phyloP scores from a whole-genome alignment of 2,113 vertebrate species.

The Pelvicachromis taeniatus region DNA sequence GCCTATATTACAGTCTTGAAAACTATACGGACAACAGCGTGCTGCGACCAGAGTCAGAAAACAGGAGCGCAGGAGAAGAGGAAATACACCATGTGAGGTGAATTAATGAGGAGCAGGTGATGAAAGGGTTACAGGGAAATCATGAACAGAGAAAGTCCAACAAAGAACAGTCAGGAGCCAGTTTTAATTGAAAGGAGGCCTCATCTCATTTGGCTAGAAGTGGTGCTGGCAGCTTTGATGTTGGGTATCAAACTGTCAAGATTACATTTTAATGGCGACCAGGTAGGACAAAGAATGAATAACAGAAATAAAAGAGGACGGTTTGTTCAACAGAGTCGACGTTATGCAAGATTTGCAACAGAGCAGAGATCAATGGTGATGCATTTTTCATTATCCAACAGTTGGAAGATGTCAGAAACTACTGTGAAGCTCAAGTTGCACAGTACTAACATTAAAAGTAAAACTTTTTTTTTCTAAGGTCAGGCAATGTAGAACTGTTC shows the following conservation, averaged over 20 bases:
- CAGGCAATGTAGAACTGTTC: not conserved
- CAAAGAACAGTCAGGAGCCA: constrained; percentile 36
- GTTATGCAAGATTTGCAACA: constrained; percentile 31
- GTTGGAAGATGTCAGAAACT: constrained; percentile 6
- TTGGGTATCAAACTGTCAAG: constrained; percentile 12
- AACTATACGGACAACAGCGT: not conserved
- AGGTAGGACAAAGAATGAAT: constrained; percentile 23
- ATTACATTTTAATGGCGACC: constrained; percentile 56
- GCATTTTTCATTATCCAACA: constrained; percentile 40
- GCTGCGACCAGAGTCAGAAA: not conserved
- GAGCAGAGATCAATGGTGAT: constrained; percentile 28
- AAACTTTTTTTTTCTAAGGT: not conserved
- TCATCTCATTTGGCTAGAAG: constrained; percentile 7
- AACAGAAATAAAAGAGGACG: constrained; percentile 30
- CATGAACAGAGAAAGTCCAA: not conserved
- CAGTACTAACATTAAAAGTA: not conserved
- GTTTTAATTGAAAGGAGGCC: constrained; percentile 63
- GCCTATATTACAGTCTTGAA: not conserved
- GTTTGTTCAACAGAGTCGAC: constrained; percentile 24
- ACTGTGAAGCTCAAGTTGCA: not conserved
- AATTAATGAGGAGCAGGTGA: constrained; percentile 47
- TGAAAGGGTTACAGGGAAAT: constrained; percentile 46
- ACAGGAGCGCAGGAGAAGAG: not conserved
- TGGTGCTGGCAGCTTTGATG: constrained; percentile 43
- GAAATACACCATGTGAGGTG: constrained; percentile 1